Evolutionary conservation across 2,113 vertebrate species (phyloP), one percentile per base, ranked within the genome.

Genomic region (Epinephelus moara): DNA sequence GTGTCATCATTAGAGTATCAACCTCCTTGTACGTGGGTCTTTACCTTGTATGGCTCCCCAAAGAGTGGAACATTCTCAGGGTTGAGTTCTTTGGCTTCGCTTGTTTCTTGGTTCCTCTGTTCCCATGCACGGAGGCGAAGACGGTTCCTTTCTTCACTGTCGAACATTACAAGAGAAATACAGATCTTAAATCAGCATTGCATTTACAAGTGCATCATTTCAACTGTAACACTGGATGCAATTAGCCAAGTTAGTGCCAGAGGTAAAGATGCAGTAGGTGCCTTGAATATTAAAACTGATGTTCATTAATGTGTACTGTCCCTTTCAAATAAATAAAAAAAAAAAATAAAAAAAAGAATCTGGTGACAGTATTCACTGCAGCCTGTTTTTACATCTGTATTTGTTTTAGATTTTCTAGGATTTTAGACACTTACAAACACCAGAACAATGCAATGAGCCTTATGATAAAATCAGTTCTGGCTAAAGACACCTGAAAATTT

Each of bases 31-130:
- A 12, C 8, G 33, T 10, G 21, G n/a, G 14, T 19, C 25, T 75
- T 85, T 95, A 99, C 98, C 97, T 99, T 99, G 93, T 97, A 98
- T 40, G 98, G 98, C 85, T 98, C 95, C 91, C 95, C 95, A 91
- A 99, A 99, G 59, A 98, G 97, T 0, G 97, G 97, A 3, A 91
- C 92, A 70, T 94, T 96, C 79, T 97, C 93, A 6, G 85, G 69
- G 72, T 95, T 94, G 14, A 84, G 78, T 52, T 96, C 96, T 93
- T 94, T 95, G 80, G 96, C 95, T 87, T 96, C 96, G 81, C 94
- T 96, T 75, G 90, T 93, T 91, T 98, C 97, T 91, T 97, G 97
- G 88, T 95, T 98, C 73, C 98, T 90, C 74, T 97, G 95, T 89
- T 98, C 97, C 91, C 93, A 96, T 85, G 98, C 98, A 92, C 94